phyloP scores from a whole-genome alignment of 2,113 vertebrate species.

The Apodemus sylvaticus region DNA sequence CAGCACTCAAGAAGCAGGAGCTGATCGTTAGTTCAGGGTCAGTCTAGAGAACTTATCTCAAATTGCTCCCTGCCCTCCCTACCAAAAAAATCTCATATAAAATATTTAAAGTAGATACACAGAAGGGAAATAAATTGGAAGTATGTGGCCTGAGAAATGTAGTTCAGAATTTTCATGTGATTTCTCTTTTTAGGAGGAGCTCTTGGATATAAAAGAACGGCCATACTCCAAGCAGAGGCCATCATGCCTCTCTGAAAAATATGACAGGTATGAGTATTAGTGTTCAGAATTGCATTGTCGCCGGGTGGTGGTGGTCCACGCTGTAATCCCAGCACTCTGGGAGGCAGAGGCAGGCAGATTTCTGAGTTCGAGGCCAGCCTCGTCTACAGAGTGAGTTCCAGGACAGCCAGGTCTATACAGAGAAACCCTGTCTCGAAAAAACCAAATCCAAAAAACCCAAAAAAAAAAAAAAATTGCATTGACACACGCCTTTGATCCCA shows the following conservation, averaged over 20 bases:
- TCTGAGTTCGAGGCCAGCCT: too few species aligned
- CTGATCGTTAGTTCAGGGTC: background rate
- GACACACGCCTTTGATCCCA: background rate
- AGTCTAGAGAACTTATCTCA: background rate
- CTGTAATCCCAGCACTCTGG: too few species aligned
- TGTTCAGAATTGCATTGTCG: too few species aligned
- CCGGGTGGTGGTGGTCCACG: too few species aligned
- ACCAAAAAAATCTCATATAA: background rate
- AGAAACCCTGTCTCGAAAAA: too few species aligned
- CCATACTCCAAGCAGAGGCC: conserved; percentile 96
- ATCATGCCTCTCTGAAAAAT: conserved; percentile 96
- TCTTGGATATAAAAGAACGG: conserved; percentile 96
- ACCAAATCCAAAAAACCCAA: too few species aligned
- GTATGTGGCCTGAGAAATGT: background rate
- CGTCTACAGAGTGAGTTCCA: too few species aligned
- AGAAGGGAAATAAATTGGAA: conserved; percentile 28
- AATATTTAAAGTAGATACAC: conserved; percentile 1
- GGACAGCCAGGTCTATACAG: too few species aligned
- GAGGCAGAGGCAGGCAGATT: too few species aligned
- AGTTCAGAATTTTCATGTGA: conserved; percentile 9
- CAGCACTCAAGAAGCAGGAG: background rate
- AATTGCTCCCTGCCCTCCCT: too few species aligned
- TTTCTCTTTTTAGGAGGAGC: conserved; percentile 90
- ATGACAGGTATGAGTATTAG: conserved; percentile 90
- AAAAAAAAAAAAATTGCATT: too few species aligned